A percentile compares a stretch with the other conserved stretches of the same genome.
phyloP scores from a whole-genome alignment of 2,797 vertebrate species.

The Antennarius maculatus region DNA sequence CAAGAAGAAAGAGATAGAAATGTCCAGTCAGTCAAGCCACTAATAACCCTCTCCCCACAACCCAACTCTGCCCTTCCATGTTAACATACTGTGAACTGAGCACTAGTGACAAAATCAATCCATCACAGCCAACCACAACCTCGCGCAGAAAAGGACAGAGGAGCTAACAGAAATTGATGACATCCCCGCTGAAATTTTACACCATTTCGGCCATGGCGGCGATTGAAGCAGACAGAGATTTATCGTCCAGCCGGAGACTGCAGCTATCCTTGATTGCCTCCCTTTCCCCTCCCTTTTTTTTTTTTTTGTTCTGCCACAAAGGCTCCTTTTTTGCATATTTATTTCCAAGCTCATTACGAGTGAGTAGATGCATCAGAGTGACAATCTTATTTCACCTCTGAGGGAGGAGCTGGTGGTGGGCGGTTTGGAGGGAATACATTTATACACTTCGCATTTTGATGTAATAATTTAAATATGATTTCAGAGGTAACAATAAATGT shows the following conservation, averaged over 20 bases:
- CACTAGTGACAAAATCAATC: slow-evolving; percentile 99
- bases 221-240: slow-evolving; percentile 99
- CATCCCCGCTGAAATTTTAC: slow-evolving; percentile 96
- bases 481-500: background rate
- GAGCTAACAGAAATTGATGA: slow-evolving; percentile 99
- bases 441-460: slow-evolving; percentile 7
- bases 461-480: background rate
- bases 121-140: slow-evolving; percentile 85
- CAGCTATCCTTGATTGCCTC: slow-evolving; percentile 95
- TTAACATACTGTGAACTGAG: slow-evolving; percentile 99
- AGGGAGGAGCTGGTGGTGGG: slow-evolving; percentile 30
- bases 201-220: slow-evolving; percentile 93
- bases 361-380: slow-evolving; percentile 90
- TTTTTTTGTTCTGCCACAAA: slow-evolving; percentile 56
- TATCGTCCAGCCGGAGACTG: slow-evolving; percentile 90
- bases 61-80: slow-evolving; percentile 96
- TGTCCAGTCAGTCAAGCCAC: slow-evolving; percentile 84
- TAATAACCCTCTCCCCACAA: slow-evolving; percentile 91
- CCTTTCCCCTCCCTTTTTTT: slow-evolving; percentile 64
- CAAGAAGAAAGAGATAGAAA: slow-evolving; percentile 55
- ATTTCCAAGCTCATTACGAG: slow-evolving; percentile 93
- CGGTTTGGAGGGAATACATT: slow-evolving; percentile 42
- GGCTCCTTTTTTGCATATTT: slow-evolving; percentile 90
- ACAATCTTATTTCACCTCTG: slow-evolving; percentile 96
- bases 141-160: slow-evolving; percentile 96